Base-by-base conservation (phyloP, 2,797 vertebrate species). In the Pagetopsis macropterus region DNA sequence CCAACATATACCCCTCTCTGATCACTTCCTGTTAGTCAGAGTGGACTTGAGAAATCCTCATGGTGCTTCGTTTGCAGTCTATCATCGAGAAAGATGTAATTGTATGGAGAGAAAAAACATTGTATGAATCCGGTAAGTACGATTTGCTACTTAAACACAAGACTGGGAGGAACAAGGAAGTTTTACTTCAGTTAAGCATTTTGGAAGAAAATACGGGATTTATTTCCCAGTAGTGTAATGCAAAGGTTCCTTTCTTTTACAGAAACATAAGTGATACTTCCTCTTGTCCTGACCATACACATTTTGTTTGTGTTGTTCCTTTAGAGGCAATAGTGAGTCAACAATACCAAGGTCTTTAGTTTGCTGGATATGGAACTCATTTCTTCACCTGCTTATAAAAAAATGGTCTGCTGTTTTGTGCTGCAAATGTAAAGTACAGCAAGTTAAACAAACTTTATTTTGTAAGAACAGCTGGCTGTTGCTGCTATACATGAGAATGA, bases 41-140 rank as follows among this genome's bases (percentile, higher is more conserved):
- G 55, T 31, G 66, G 64, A 70, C 43, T 23, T 3, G 23, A 65
- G 59, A 64, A 60, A 55, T 37, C 50, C 31, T 63, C 21, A 14
- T 2, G 45, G 21, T 60, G 66, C 72, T 65, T 37, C 23, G n/a
- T 77, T 63, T 51, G 75, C 74, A 72, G 14, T 77, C 80, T 85
- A 46, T 56, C 44, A 52, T 15, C 56, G 60, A 51, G 54, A 3
- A 52, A 31, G 21, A 17, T 16, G 17, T 37, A 7, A 37, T 37
- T 37, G 8, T 37, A 33, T 33, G 33, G 33, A 8, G 33, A 33
- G 27, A 37, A 37, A 37, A 37, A 37, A 37, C 7, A 37, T 37
- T 37, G 11, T 9, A n/a, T n/a, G 46, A 76, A 19, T n/a, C 41
- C 15, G 19, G 48, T 44, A 21, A 37, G 7, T 37, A 37, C 27